Base-by-base conservation (phyloP, 2,113 vertebrate species). In the Diphyllodes magnificus region DNA sequence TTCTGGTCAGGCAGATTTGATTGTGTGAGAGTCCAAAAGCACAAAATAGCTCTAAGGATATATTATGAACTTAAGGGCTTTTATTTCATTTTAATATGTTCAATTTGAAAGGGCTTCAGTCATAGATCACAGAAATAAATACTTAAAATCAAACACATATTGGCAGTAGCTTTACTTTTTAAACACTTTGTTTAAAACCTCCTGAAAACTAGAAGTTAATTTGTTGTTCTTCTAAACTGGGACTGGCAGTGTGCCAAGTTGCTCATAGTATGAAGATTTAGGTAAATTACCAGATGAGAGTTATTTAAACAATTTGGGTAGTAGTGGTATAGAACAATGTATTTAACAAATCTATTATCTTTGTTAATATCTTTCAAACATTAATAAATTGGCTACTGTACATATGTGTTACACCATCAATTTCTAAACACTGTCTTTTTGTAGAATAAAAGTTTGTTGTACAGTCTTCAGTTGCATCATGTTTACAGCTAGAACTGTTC, bases 321-420 rank as follows among this genome's bases (percentile, higher is more conserved):
- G 40, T 72, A 94, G 16, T 24, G 20, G 22, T 91, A 49, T 85
- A 84, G 50, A 87, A 9, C 51, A 53, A 45, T 76, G 76, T 69
- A 51, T 71, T 77, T 69, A 57, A 72, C 82, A 23, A 86, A 51
- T 86, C 63, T 82, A 3, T 69, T 37, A 69, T 65, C 63, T 90
- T 64, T 72, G 72, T 82, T 92, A 80, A 23, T 95, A 59, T 82
- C n/a, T 87, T 95, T 70, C 69, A 86, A 76, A 64, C 77, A 69
- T 93, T 18, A 91, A 96, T 96, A 95, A 96, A 89, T 88, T 79
- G 82, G 81, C 91, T 96, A 93, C 83, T 96, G 65, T 82, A 91
- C n/a, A 73, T 96, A 93, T 88, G 64, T 92, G 49, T 78, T 96
- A 70, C 60, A 80, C 59, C 68, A 96, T 81, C 77, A 54, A 11